These are phyloP conservation scores for Pontoporia blainvillei DNA, from an alignment of 2,113 vertebrate species.

Conservation along the genomic window DNA sequence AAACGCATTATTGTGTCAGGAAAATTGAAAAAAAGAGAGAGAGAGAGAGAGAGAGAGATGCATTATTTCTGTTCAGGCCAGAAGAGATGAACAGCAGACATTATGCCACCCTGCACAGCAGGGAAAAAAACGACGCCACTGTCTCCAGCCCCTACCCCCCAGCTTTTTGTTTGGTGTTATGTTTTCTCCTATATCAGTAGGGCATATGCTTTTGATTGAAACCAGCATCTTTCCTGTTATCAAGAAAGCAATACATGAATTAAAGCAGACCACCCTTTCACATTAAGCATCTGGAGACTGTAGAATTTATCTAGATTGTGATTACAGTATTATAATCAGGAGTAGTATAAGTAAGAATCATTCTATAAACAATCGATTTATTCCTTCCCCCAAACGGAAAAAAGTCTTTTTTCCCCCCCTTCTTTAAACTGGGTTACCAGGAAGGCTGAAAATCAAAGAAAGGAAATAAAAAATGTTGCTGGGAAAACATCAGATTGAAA, in stretches of 20 bases:
- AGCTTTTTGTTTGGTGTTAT: not conserved
- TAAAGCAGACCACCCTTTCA: not conserved
- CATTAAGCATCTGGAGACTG: not conserved
- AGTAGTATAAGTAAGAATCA: not conserved
- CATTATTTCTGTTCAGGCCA: not conserved
- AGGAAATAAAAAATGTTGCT: not conserved
- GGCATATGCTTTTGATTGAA: not conserved
- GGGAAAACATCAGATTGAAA: not conserved
- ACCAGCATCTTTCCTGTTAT: not conserved
- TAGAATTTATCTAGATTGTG: not conserved
- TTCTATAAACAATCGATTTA: not conserved
- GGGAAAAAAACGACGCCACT: fast-evolving
- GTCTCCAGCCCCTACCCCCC: fast-evolving
- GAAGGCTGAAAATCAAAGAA: conserved; percentile 1
- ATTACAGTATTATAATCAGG: not conserved
- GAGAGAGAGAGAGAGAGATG: not conserved
- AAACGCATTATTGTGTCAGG: not conserved
- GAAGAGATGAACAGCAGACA: not conserved
- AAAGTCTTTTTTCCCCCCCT: not conserved
- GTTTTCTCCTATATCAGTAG: not conserved
- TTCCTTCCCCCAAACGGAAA: not conserved
- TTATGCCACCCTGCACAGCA: fast-evolving
- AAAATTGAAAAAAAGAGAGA: not conserved
- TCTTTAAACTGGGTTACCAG: not conserved
- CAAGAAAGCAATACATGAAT: not conserved